Evolutionary conservation across 1,140 invertebrate genomes (phyloP).

Genomic region (Apis cerana): DNA sequence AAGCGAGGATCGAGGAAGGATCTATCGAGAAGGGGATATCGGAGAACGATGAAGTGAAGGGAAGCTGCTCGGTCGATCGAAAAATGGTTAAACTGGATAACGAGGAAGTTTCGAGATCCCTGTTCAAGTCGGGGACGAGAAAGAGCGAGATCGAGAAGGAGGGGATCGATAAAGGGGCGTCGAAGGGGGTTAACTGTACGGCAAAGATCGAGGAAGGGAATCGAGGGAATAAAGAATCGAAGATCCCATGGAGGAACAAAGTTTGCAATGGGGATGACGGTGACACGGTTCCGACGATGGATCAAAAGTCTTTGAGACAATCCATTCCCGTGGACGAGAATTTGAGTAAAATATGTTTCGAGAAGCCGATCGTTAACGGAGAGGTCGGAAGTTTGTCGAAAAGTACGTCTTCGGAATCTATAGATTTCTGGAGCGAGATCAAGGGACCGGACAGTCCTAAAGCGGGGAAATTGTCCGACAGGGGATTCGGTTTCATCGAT

Average conservation of each 20-base stretch:
- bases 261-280: neutral
- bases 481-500: neutral
- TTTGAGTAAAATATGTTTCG: conserved; percentile 19
- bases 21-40: neutral
- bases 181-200: neutral
- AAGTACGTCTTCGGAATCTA: conserved; percentile 59
- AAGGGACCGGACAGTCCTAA: conserved; percentile 50
- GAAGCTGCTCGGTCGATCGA: too few relatives aligned
- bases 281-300: too few relatives aligned
- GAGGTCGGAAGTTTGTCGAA: conserved; percentile 26
- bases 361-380: neutral
- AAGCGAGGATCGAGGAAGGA: neutral
- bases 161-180: neutral
- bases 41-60: conserved; percentile 5
- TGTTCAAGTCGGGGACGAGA: neutral
- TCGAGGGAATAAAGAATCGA: neutral
- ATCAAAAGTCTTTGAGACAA: neutral
- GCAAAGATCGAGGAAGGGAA: neutral
- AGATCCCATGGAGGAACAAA: conserved; percentile 21
- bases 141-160: neutral
- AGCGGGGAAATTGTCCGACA: neutral
- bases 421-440: conserved; percentile 80
- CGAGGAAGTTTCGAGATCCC: neutral
- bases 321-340: neutral
- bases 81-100: neutral